phyloP scores from a whole-genome alignment of 1,140 invertebrate species.

The Caerostris darwini region DNA sequence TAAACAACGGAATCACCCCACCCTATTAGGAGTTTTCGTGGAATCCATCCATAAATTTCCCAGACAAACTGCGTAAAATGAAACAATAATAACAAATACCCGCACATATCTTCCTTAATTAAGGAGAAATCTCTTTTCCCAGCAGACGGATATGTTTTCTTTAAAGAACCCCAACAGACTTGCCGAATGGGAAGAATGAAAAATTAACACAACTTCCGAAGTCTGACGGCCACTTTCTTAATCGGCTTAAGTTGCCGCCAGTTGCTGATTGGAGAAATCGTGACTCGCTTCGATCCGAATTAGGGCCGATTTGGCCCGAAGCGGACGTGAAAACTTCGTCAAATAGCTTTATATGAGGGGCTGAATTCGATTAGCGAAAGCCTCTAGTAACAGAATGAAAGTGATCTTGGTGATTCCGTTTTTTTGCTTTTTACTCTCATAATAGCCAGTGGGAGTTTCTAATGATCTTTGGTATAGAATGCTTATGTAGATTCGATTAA shows the following conservation, averaged over 20 bases:
- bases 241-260: constrained; percentile 7
- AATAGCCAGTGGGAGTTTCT: neutral
- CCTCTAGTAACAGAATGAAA: neutral
- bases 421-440: neutral
- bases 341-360: constrained; percentile 35
- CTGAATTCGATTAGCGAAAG: constrained; percentile 35
- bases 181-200: neutral
- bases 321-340: constrained; percentile 41
- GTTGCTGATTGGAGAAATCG: neutral
- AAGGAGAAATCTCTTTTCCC: neutral
- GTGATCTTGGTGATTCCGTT: neutral
- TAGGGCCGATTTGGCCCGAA: neutral
- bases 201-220: neutral
- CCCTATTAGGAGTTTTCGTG: too few relatives aligned
- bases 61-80: too few relatives aligned
- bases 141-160: neutral
- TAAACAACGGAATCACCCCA: too few relatives aligned
- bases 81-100: too few relatives aligned
- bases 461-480: neutral
- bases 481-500: too few relatives aligned
- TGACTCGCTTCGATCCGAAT: constrained; percentile 43
- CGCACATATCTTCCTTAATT: neutral
- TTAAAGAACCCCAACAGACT: neutral
- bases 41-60: too few relatives aligned
- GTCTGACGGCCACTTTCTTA: constrained; percentile 16